Evolutionary conservation across 2,888 invertebrate species (phyloP).

Genomic region (Protonemura montana): DNA sequence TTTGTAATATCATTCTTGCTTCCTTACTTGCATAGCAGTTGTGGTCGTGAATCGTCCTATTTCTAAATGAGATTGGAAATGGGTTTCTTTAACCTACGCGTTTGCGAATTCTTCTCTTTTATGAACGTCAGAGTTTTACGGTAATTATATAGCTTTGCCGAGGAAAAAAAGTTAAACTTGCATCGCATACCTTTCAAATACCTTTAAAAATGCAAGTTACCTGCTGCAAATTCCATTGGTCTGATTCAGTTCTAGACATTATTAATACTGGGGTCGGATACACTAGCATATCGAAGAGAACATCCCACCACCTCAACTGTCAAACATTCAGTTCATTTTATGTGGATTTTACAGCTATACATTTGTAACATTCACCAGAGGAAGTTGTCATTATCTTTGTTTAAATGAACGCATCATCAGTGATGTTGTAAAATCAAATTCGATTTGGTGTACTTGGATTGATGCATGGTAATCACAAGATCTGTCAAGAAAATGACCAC

Average conservation of each 20-base stretch:
- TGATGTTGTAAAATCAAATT: neutral
- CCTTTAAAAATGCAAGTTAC: neutral
- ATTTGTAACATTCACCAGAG: no score
- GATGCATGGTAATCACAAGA: neutral
- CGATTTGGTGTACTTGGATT: neutral
- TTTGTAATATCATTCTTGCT: no score
- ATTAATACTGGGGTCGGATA: no score
- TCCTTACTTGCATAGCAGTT: no score
- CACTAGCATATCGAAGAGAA: no score
- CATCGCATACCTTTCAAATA: neutral
- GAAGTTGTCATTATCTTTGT: no score
- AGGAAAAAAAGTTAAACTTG: neutral
- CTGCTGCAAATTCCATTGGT: neutral
- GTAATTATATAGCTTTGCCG: neutral
- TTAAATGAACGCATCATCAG: neutral
- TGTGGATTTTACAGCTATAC: no score
- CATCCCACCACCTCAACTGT: no score
- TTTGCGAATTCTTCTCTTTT: neutral
- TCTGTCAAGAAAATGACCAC: neutral
- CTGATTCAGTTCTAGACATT: neutral
- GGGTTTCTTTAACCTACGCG: neutral
- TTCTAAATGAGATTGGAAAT: neutral
- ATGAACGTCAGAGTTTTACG: neutral
- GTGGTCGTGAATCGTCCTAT: no score
- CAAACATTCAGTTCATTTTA: no score